phyloP scores from a whole-genome alignment of 2,888 invertebrate species.

The Syrphus vitripennis region DNA sequence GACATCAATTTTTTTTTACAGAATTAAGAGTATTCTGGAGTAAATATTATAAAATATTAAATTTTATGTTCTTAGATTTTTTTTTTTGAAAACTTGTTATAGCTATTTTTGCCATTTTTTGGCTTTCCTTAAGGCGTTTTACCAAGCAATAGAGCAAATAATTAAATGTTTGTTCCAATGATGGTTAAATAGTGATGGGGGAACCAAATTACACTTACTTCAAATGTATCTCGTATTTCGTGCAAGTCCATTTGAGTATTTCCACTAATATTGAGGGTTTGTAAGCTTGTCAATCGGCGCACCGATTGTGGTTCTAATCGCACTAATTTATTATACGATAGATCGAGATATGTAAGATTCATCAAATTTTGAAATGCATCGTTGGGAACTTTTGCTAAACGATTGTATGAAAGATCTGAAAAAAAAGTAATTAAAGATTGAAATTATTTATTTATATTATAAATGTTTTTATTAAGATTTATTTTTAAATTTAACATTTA shows the following conservation, averaged over 20 bases:
- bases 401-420: slow-evolving; percentile 86
- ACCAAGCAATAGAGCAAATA: no score
- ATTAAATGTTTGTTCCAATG: no score
- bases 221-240: slow-evolving; percentile 80
- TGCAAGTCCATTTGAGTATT: slow-evolving; percentile 82
- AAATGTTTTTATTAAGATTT: no score
- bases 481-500: no score
- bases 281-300: slow-evolving; percentile 81
- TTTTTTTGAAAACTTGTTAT: no score
- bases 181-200: no score
- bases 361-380: slow-evolving; percentile 88
- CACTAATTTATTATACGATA: slow-evolving; percentile 89
- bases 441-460: background rate
- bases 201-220: slow-evolving; percentile 73
- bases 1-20: no score
- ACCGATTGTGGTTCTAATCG: slow-evolving; percentile 84
- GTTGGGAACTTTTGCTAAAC: slow-evolving; percentile 88
- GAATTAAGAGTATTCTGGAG: no score
- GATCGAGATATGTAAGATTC: slow-evolving; percentile 86
- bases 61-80: no score
- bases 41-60: no score
- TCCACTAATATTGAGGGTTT: slow-evolving; percentile 87
- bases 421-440: background rate
- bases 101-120: no score
- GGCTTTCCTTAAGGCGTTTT: no score